phyloP scores from a whole-genome alignment of 2,797 vertebrate genomes.

The Heteromormyrus szaboi region DNA sequence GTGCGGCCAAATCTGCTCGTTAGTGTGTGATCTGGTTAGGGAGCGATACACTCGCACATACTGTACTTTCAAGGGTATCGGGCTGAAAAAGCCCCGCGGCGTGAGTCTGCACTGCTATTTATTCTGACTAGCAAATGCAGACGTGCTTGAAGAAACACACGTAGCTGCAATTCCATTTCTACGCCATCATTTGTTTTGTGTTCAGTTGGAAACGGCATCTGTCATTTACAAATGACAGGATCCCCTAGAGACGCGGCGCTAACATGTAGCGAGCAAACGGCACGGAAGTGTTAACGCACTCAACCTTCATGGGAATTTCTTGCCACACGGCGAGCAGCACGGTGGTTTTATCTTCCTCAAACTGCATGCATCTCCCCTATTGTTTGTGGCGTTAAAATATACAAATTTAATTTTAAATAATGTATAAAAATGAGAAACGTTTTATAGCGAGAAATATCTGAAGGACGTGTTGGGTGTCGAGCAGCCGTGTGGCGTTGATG shows the following conservation, averaged over 20 bases:
- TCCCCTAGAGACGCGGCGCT: background rate
- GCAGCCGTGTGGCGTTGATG: background rate
- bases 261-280: no score
- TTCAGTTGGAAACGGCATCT: background rate
- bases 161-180: background rate
- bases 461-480: background rate
- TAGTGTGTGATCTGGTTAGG: background rate
- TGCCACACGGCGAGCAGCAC: background rate
- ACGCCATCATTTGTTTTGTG: background rate
- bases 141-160: background rate
- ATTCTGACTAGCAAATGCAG: background rate
- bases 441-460: background rate
- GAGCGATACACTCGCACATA: background rate
- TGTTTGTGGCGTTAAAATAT: background rate
- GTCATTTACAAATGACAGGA: background rate
- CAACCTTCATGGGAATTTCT: background rate
- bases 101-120: background rate
- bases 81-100: background rate
- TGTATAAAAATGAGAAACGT: background rate
- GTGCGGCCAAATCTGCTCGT: background rate
- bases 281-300: background rate
- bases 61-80: background rate
- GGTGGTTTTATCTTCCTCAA: background rate
- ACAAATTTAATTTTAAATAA: background rate
- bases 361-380: background rate